Evolutionary conservation across 2,888 invertebrate species (phyloP).

Genomic region (Ceraclea dissimilis): DNA sequence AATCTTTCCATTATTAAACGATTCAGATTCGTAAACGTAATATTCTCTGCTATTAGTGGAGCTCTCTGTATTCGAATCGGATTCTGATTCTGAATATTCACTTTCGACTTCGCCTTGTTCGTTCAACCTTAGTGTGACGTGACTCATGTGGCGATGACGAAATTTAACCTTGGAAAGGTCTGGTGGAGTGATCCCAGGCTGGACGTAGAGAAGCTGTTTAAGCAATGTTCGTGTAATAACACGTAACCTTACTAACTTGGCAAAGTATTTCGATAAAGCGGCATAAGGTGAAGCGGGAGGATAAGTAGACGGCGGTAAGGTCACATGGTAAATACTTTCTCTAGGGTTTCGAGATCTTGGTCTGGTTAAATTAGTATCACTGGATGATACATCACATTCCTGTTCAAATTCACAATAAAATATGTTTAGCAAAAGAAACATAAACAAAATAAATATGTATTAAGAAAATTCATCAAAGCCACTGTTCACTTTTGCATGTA

Average conservation of each 20-base stretch:
- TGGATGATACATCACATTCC: conserved; percentile 13
- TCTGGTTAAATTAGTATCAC: conserved; percentile 8
- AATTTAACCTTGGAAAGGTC: conserved; percentile 43
- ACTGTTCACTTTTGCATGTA: background rate
- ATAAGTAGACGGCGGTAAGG: conserved; percentile 65
- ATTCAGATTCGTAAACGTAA: conserved; percentile 22
- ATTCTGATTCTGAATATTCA: conserved; percentile 36
- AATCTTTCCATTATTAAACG: conserved; percentile 35
- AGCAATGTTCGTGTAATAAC: conserved; percentile 63
- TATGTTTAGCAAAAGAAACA: background rate
- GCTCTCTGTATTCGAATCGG: conserved; percentile 40
- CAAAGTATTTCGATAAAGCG: conserved; percentile 68
- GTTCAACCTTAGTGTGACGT: conserved; percentile 39
- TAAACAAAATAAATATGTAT: background rate
- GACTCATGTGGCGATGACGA: conserved; percentile 42
- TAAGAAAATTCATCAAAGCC: background rate
- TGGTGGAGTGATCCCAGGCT: conserved; percentile 45
- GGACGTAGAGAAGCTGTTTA: conserved; percentile 64
- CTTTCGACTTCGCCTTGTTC: conserved; percentile 42
- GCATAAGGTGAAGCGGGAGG: conserved; percentile 72
- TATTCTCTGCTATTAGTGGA: conserved; percentile 36
- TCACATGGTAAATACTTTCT: conserved; percentile 50
- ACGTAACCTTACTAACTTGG: conserved; percentile 64
- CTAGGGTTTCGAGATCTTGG: conserved; percentile 27
- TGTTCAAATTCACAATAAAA: conserved; percentile 10